Evolutionary conservation across 1,140 invertebrate genomes (phyloP), one percentile per base, ranked within the genome.

Genomic region (Euwallacea similis): DNA sequence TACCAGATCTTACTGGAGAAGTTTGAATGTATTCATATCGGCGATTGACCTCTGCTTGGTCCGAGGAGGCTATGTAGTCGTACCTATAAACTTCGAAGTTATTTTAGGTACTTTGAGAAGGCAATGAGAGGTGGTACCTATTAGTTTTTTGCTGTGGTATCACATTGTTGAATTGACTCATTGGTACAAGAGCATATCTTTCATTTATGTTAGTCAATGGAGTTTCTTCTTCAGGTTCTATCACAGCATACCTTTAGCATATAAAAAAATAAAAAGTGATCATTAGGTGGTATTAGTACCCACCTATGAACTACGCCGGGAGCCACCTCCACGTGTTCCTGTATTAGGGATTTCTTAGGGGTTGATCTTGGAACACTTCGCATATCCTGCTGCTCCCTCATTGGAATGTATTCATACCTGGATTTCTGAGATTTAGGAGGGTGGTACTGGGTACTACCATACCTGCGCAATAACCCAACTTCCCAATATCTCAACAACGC

Each of bases 231-330:
- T 81, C 80, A 9, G 72, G 44, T 53, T 76, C 86, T 33, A 89
- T 87, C 16, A 88, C 85, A 0, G 87, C 87, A 76, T 89, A 89
- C 69, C 87, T 83, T 69, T 84, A 85, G 21, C 9, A 60, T 60
- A 66, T 10, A 65, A 54, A 43, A 44, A 54, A 83, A 83, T 46
- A 84, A 83, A 7, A 41, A 15, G 6, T 41, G 53, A 7, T 56
- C n/a, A 33, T 62, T 69, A 66, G 62, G 55, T 62, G 16, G 60
- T 69, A 33, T 4, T 33, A 4, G 16, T 55, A 47, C 55, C 42
- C 11, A 69, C 67, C 72, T 60, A 21, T 75, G 69, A 9, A 75
- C 60, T 11, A 71, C 44, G 10, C 86, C 87, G 66, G 88, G 87
- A 6, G 86, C 66, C 82, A 82, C 68, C 42, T 60, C 55, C 56